Base-by-base conservation (phyloP, 2,113 vertebrate genomes). In the Larimichthys polyactis region DNA sequence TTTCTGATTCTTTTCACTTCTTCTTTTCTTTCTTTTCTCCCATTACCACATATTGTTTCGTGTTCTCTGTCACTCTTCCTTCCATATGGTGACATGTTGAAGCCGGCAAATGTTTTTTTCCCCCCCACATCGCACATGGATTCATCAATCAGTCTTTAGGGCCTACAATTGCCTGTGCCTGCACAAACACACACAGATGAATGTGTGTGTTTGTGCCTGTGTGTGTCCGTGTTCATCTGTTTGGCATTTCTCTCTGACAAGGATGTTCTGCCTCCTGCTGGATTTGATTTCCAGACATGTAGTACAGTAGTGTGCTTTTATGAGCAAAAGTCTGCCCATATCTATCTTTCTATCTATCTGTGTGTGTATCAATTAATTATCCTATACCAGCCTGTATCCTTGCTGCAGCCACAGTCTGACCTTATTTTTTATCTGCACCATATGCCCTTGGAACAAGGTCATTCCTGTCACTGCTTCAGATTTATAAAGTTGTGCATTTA, bases 71-170 rank as follows among this genome's bases (percentile, higher is more conserved):
- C 36, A 40, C 22, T 49, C 10, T 36, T 12, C 66, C 43, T 62
- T 29, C 46, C 48, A 48, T 70, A 55, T 52, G 62, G 32, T 67
- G 66, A 67, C 48, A 57, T 10, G 29, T 4, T 67, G 24, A 69
- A 43, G 49, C 27, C 71, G 20, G 57, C 32, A 78, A 46, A 48
- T 51, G n/a, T 52, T 40, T 55, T 29, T 69, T 22, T 55, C 15
- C 11, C 3, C 46, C 16, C 14, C 17, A 57, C 49, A 43, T 70
- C 60, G 75, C 59, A 74, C 65, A 66, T 60, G 52, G 49, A 65
- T 70, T 65, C 48, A 82, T 87, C 80, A 83, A 57, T 80, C 85
- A 69, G 20, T 70, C 75, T 79, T 79, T 14, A 24, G 71, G 65
- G 11, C 27, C 57, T 66, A 27, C 24, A 54, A 11, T 67, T 24